Base-by-base conservation (phyloP, 2,888 invertebrate species). In the Polydrusus pterygomalis region DNA sequence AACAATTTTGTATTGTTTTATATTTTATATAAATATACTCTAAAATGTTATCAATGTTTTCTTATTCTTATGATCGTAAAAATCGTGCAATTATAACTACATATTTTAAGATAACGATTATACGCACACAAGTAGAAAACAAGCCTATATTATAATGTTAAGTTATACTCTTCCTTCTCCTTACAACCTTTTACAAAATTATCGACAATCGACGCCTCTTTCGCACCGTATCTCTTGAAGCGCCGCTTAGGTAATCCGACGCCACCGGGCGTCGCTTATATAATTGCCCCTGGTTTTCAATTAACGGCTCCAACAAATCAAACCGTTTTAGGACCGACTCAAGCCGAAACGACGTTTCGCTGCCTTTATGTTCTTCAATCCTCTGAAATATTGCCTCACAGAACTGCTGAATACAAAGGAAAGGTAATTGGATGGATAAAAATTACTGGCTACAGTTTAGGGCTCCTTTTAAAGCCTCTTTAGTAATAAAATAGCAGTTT, bases 261-360 rank as follows among this genome's bases (percentile, higher is more conserved):
- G 78, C 74, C 77, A 78, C 74, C 69, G 80, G 79, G 72, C 77
- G 80, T 65, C 82, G 83, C 80, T 82, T 83, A 83, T 87, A 87
- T 88, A 89, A 88, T 88, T 88, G 88, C 87, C 87, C 80, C 86
- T 84, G 87, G 87, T 87, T 88, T 89, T 88, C 89, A 89, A 89
- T 89, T 89, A 89, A 88, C 88, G 87, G 85, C 84, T 86, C 86
- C 86, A 86, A 89, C 89, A 89, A 89, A 89, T 89, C 89, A 89
- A 88, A 88, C 87, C 86, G 88, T 85, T 86, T 87, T 85, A 85
- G 84, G 83, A 82, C 82, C 83, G 82, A 83, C 83, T 83, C 83
- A 82, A 82, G 82, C 83, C 82, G 63, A 67, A 73, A 63, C 79
- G 70, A 77, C 77, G 77, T 84, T 80, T 79, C 80, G 73, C 80